Percentiles rank a stretch among this genome's conserved stretches.
Conservation (phyloP, 2,797 vertebrate genomes). For the Rhinella marina region DNA sequence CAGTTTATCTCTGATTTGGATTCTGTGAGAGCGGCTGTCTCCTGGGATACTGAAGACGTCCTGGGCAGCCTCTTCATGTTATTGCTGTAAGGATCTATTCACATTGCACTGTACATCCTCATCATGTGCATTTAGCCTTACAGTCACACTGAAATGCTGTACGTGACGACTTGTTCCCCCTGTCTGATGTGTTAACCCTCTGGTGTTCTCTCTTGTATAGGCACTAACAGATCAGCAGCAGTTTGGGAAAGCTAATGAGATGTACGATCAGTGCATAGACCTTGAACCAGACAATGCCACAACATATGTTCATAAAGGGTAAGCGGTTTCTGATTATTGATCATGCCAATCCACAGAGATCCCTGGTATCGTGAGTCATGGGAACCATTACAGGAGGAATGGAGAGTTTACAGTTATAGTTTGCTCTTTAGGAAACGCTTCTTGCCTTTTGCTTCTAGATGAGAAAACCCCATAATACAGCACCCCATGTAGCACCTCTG, state of each 20-base stretch:
- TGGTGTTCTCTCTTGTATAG: slow-evolving; percentile 68
- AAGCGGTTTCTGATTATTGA: slow-evolving; percentile 63
- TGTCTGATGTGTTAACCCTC: neutral
- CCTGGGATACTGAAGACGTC: slow-evolving; percentile 1
- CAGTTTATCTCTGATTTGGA: neutral
- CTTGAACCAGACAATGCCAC: slow-evolving; percentile 98
- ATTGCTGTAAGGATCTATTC: neutral
- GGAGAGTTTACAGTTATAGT: neutral
- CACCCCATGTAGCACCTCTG: too few relatives aligned
- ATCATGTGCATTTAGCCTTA: too few relatives aligned
- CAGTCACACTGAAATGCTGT: too few relatives aligned
- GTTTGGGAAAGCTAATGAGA: slow-evolving; percentile 97
- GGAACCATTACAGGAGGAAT: neutral
- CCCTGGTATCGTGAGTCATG: neutral
- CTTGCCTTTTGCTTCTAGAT: neutral
- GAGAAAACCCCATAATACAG: too few relatives aligned
- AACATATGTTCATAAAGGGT: slow-evolving; percentile 99
- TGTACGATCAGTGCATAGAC: slow-evolving; percentile 99
- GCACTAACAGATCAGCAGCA: slow-evolving; percentile 98
- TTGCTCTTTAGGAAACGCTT: neutral
- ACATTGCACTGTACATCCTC: neutral
- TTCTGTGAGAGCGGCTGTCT: neutral
- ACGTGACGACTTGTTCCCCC: neutral
- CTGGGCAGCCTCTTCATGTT: neutral
- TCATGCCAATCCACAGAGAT: neutral